Conservation (phyloP, 2,888 invertebrate species). For the Thelaira solivaga region DNA sequence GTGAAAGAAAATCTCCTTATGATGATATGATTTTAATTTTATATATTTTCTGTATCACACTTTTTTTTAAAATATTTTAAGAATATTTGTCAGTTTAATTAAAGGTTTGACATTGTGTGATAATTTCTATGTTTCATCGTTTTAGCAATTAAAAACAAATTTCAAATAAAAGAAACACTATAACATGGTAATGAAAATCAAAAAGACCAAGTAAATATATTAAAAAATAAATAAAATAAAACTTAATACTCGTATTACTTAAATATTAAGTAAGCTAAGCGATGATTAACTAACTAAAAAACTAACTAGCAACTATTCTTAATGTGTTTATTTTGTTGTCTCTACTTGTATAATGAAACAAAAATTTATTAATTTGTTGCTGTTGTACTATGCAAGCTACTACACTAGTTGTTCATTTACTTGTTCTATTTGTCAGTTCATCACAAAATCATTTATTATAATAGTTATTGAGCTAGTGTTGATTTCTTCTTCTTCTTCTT, state of each 20-base stretch:
- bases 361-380: not conserved
- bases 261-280: no score
- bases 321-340: not conserved
- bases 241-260: constrained; percentile 14
- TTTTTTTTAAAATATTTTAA: no score
- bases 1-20: no score
- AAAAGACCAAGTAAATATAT: not conserved
- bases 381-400: not conserved
- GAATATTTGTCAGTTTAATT: not conserved
- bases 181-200: constrained; percentile 27
- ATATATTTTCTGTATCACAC: no score
- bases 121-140: not conserved
- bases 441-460: no score
- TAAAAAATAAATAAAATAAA: not conserved
- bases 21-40: no score
- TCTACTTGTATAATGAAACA: constrained; percentile 1
- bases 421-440: not conserved
- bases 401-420: not conserved
- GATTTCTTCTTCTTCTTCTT: constrained; percentile 4
- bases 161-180: constrained; percentile 30
- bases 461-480: constrained; percentile 6
- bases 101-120: constrained; percentile 19
- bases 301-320: not conserved
- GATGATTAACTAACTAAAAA: constrained; percentile 14
- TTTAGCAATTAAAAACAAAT: constrained; percentile 16